These are phyloP conservation scores for Cassiopea xamachana DNA, from an alignment of 30 jellyfish, hydroid and myxozoan species.

Conservation along the genomic window DNA sequence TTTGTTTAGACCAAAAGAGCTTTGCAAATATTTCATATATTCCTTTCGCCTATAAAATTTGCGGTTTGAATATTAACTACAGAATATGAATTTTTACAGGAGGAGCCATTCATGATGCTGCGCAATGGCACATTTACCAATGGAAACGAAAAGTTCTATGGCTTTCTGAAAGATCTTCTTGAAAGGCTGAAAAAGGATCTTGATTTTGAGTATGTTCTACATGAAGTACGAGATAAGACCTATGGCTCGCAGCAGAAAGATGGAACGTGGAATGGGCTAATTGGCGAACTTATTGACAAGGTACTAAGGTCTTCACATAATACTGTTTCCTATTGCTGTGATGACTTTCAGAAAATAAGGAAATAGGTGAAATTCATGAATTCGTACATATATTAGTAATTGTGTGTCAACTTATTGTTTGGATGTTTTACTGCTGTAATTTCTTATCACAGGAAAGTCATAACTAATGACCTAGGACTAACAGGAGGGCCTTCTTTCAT, in stretches of 20 bases:
- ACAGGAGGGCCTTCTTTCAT: too few relatives aligned
- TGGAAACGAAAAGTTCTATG: conserved; percentile 79
- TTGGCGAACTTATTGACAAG: conserved; percentile 86
- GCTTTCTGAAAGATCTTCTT: conserved; percentile 77
- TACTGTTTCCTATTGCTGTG: not conserved
- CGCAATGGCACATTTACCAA: conserved; percentile 42
- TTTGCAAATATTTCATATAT: too few relatives aligned
- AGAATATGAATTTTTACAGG: conserved; percentile 18
- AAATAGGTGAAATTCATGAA: too few relatives aligned
- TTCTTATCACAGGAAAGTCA: too few relatives aligned
- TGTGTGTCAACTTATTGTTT: too few relatives aligned
- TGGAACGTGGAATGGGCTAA: conserved; percentile 96
- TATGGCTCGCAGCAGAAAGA: conserved; percentile 68
- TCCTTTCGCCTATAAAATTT: too few relatives aligned
- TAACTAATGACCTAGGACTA: too few relatives aligned
- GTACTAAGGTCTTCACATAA: conserved; percentile 11
- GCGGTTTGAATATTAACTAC: not conserved
- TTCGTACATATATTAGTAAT: too few relatives aligned
- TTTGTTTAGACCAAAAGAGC: too few relatives aligned
- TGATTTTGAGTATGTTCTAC: conserved; percentile 71
- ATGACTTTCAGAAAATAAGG: not conserved
- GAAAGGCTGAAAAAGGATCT: conserved; percentile 71
- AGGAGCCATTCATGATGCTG: conserved; percentile 82
- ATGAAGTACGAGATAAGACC: conserved; percentile 69
- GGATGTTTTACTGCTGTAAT: too few relatives aligned